These are phyloP conservation scores for Homarus americanus DNA, from an alignment of 1,140 invertebrate genomes.

Conservation along the genomic window DNA sequence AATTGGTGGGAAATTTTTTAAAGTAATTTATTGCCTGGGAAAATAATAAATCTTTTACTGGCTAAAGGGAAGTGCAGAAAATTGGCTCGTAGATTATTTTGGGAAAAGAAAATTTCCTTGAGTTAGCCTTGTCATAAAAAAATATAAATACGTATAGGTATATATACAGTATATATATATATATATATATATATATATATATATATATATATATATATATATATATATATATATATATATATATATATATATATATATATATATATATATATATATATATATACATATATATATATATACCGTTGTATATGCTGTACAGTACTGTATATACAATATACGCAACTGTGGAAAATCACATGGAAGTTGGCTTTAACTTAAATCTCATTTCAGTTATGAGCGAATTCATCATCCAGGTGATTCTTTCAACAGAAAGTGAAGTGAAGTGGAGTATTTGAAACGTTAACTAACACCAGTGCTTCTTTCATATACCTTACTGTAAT, in stretches of 20 bases:
- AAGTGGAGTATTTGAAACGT: constrained; percentile 30
- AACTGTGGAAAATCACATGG: constrained; percentile 11
- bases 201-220: not conserved
- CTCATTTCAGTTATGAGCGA: not conserved
- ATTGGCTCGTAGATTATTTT: constrained; percentile 31
- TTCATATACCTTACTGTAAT: constrained; percentile 62
- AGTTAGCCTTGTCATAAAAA: not conserved
- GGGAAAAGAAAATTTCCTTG: constrained; percentile 28
- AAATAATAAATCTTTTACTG: not conserved
- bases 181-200: not conserved
- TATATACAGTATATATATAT: not conserved
- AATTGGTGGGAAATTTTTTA: not conserved
- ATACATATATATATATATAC: too few relatives aligned
- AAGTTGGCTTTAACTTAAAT: constrained; percentile 34
- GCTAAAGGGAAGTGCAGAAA: constrained; percentile 39
- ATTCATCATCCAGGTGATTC: constrained; percentile 5
- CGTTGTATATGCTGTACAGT: not conserved
- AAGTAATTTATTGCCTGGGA: not conserved
- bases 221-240: not conserved
- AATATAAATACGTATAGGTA: not conserved
- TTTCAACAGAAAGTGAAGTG: constrained; percentile 22
- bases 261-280: not conserved
- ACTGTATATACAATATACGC: too few relatives aligned
- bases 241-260: too few relatives aligned
- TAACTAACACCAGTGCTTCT: constrained; percentile 43